These are phyloP conservation scores for Marasmarcha lunaedactyla DNA, from an alignment of 2,888 invertebrate genomes.

Conservation along the genomic window DNA sequence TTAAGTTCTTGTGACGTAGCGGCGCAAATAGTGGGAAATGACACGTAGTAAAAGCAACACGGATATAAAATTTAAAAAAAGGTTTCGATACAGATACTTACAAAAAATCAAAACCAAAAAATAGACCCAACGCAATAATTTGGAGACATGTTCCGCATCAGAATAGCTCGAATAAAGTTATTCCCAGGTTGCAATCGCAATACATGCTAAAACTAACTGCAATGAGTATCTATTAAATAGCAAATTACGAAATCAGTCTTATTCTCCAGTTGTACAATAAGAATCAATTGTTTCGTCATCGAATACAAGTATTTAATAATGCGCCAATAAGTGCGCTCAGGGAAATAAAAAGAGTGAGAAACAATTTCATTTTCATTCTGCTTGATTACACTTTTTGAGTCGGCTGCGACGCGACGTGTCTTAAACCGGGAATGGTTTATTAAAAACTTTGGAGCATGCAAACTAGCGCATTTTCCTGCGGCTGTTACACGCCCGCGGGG, in stretches of 20 bases:
- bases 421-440: conserved; percentile 37
- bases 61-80: too few relatives aligned
- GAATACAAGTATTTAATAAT: conserved; percentile 32
- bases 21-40: too few relatives aligned
- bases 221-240: background rate
- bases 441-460: conserved; percentile 48
- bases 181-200: too few relatives aligned
- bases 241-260: background rate
- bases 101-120: too few relatives aligned
- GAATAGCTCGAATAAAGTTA: too few relatives aligned
- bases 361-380: conserved; percentile 42
- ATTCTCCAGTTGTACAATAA: conserved; percentile 1
- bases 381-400: conserved; percentile 47
- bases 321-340: conserved; percentile 25
- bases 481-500: conserved; percentile 24
- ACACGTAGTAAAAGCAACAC: too few relatives aligned
- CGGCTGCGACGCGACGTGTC: conserved; percentile 28
- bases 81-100: too few relatives aligned
- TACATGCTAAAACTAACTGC: too few relatives aligned
- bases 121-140: too few relatives aligned
- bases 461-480: conserved; percentile 41
- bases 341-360: conserved; percentile 30
- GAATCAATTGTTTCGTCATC: background rate
- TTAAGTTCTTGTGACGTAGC: too few relatives aligned
- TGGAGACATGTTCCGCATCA: too few relatives aligned